A percentile compares a stretch with the other conserved stretches of the same genome.
These are phyloP conservation scores for Limnephilus rhombicus DNA, from an alignment of 2,888 invertebrate genomes.

Conservation along the genomic window DNA sequence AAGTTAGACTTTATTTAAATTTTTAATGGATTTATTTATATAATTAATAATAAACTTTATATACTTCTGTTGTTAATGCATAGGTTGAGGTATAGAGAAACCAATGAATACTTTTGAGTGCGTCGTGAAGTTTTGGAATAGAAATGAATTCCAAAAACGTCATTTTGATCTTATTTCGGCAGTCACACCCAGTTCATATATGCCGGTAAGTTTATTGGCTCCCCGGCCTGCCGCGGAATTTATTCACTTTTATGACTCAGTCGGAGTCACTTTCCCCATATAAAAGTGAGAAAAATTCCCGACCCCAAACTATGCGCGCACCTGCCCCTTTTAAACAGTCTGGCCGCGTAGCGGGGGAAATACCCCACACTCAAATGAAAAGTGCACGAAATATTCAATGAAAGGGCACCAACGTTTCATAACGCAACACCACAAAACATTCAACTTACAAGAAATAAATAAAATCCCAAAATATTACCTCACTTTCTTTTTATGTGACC, in stretches of 20 bases:
- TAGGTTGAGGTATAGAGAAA: not conserved
- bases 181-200: not conserved
- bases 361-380: constrained; percentile 43
- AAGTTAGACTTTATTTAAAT: too few species aligned
- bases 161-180: not conserved
- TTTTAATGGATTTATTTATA: too few species aligned
- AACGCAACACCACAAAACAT: not conserved
- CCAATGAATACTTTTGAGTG: not conserved
- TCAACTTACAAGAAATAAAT: not conserved
- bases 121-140: not conserved
- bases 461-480: not conserved
- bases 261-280: constrained; percentile 55
- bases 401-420: not conserved
- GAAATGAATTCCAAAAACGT: not conserved
- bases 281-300: constrained; percentile 55
- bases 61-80: too few species aligned
- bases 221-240: constrained; percentile 46
- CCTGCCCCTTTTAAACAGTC: constrained; percentile 55
- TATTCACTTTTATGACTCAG: constrained; percentile 61
- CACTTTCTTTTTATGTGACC: too few species aligned
- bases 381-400: constrained; percentile 36
- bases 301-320: constrained; percentile 11
- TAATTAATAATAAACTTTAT: too few species aligned
- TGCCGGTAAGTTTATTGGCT: constrained; percentile 18
- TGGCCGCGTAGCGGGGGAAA: constrained; percentile 50